Evolutionary conservation across 2,888 invertebrate species (phyloP), one percentile per base, ranked within the genome.

Genomic region (Perizoma affinitatum): DNA sequence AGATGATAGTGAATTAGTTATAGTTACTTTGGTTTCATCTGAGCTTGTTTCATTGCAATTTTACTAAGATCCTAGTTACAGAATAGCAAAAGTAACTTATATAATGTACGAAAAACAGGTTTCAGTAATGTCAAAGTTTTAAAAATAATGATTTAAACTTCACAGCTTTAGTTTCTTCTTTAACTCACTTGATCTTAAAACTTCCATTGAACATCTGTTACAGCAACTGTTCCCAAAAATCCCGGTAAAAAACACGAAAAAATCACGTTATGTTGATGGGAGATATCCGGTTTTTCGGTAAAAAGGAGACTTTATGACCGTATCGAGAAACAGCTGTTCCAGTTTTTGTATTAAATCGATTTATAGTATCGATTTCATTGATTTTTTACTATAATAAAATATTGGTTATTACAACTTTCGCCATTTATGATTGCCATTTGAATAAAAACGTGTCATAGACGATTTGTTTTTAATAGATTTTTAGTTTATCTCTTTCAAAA

Each of bases 311-410:
- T 78, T 80, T 80, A 80, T 78, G 78, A 76, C 63, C 66, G 69
- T 70, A 73, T 74, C 71, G 58, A 69, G 61, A 69, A 69, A 72
- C 80, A 79, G 75, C 73, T 80, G 80, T 68, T 67, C 62, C 61
- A 61, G 58, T 67, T 66, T 68, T 69, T 61, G 57, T 54, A 55
- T 69, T 58, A 67, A 74, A 79, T 78, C 78, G 78, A 79, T 79
- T 76, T 77, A 72, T 71, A 68, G 70, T 73, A 68, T 69, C 63
- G 69, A 69, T 75, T 70, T 65, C 63, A 64, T 65, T 56, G 58
- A 55, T 61, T 61, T n/a, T 62, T 46, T 51, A 54, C 68, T 70
- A 68, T 65, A 22, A 3, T 22, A 22, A n/a, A n/a, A 22, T 67
- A 63, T 67, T 52, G 62, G 58, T 65, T 67, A 63, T 50, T 53